Percentiles rank a stretch among this genome's conserved stretches.
phyloP scores from a whole-genome alignment of 2,113 vertebrate genomes.

The Shinisaurus crocodilurus region DNA sequence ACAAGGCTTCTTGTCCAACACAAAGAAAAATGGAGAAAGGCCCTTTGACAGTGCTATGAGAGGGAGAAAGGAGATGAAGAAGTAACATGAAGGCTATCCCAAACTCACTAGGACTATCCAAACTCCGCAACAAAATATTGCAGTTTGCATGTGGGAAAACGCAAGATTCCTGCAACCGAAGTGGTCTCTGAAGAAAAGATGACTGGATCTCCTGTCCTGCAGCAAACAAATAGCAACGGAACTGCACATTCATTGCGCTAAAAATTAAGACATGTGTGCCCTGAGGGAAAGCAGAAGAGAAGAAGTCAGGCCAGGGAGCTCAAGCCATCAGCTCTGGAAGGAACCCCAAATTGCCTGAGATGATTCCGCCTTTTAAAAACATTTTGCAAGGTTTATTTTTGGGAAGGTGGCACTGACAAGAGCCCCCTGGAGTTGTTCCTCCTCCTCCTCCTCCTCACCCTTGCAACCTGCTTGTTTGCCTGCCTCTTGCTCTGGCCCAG shows the following conservation, averaged over 20 bases:
- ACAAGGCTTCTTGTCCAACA: background rate
- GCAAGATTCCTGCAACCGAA: background rate
- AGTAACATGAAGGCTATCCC: too few species aligned
- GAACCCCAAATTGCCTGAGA: background rate
- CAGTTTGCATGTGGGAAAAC: background rate
- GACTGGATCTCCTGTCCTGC: background rate
- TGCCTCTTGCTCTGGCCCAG: too few species aligned
- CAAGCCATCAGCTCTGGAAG: background rate
- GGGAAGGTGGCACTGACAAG: too few species aligned
- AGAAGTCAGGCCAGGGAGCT: too few species aligned
- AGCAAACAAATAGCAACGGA: background rate
- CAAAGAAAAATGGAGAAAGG: background rate
- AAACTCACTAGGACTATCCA: background rate
- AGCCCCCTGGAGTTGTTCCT: too few species aligned
- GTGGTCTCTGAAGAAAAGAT: background rate
- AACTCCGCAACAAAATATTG: background rate
- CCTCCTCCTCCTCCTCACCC: too few species aligned
- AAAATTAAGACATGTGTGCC: background rate
- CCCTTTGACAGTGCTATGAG: background rate
- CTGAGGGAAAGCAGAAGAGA: too few species aligned
- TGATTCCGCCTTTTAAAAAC: background rate
- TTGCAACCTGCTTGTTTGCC: too few species aligned
- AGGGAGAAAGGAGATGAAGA: background rate
- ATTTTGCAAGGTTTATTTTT: background rate
- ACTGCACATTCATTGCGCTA: background rate